Evolutionary conservation across 2,797 vertebrate species (phyloP).

Genomic region (Sorex maritimensis): DNA sequence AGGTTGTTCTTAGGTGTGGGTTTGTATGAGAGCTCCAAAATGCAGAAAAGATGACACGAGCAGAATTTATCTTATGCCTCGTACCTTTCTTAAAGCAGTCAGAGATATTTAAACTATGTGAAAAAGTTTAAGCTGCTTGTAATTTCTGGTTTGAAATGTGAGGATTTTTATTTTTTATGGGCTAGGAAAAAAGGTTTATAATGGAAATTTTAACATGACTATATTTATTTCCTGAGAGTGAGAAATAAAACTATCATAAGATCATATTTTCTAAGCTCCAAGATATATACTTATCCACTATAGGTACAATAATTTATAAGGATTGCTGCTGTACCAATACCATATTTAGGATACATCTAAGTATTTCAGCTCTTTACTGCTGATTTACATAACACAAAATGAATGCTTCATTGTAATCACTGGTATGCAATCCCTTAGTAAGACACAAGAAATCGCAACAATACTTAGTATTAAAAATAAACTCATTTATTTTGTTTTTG

Average conservation of each 20-base stretch:
- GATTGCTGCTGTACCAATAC: slow-evolving; percentile 67
- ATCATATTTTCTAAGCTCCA: slow-evolving; percentile 77
- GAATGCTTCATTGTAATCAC: slow-evolving; percentile 75
- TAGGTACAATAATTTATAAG: slow-evolving; percentile 66
- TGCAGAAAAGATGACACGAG: slow-evolving; percentile 6
- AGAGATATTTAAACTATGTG: slow-evolving; percentile 35
- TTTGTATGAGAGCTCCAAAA: slow-evolving; percentile 36
- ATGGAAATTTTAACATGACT: slow-evolving; percentile 80
- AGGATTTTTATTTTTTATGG: slow-evolving; percentile 79
- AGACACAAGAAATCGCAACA: slow-evolving; percentile 59
- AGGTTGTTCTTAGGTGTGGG: neutral
- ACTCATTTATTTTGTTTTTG: slow-evolving; percentile 64
- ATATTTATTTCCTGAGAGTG: slow-evolving; percentile 72
- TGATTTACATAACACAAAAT: slow-evolving; percentile 77
- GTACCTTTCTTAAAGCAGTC: slow-evolving; percentile 68
- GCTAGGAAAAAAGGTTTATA: slow-evolving; percentile 76
- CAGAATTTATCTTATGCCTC: slow-evolving; percentile 53
- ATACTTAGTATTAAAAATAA: slow-evolving; percentile 76
- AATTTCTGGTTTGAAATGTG: slow-evolving; percentile 80
- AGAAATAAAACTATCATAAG: slow-evolving; percentile 74
- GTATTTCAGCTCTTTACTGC: slow-evolving; percentile 60
- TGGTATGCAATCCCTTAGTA: slow-evolving; percentile 68
- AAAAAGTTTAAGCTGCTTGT: slow-evolving; percentile 38
- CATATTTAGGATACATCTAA: slow-evolving; percentile 40
- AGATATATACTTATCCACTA: slow-evolving; percentile 66